phyloP scores from a whole-genome alignment of 2,113 vertebrate species.

The Malaclemys terrapin region DNA sequence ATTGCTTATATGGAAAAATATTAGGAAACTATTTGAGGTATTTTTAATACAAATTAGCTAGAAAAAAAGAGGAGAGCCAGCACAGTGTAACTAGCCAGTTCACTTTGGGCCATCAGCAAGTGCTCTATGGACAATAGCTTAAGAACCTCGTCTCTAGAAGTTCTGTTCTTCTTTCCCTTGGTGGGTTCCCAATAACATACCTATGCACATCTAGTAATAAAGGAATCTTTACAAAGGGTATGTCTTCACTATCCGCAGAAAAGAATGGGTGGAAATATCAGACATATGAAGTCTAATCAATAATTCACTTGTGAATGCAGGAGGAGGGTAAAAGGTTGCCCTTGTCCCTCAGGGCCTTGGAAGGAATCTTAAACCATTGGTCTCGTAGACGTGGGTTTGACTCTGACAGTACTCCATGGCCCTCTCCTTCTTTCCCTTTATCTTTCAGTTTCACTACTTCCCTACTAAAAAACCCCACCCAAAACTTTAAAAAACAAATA shows the following conservation, averaged over 20 bases:
- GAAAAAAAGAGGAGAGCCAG: background rate
- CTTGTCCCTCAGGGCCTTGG: background rate
- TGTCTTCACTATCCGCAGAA: background rate
- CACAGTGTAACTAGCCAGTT: background rate
- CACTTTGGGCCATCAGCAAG: background rate
- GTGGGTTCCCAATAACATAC: background rate
- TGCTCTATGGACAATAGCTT: fast-evolving
- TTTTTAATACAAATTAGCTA: background rate
- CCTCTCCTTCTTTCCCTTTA: background rate
- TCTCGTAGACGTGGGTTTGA: background rate
- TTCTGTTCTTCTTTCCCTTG: background rate
- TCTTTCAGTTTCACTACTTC: background rate
- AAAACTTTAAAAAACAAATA: background rate
- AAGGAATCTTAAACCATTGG: background rate
- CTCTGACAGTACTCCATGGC: background rate
- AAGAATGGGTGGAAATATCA: background rate
- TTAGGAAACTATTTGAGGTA: background rate
- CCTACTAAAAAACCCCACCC: background rate
- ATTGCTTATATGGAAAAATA: background rate
- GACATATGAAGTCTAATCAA: background rate
- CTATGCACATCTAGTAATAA: background rate
- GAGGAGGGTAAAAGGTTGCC: background rate
- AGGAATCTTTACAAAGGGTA: background rate
- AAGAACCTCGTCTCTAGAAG: background rate
- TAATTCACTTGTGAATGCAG: background rate